These are phyloP conservation scores for Idaea aversata DNA, from an alignment of 2,888 invertebrate genomes.

Conservation along the genomic window DNA sequence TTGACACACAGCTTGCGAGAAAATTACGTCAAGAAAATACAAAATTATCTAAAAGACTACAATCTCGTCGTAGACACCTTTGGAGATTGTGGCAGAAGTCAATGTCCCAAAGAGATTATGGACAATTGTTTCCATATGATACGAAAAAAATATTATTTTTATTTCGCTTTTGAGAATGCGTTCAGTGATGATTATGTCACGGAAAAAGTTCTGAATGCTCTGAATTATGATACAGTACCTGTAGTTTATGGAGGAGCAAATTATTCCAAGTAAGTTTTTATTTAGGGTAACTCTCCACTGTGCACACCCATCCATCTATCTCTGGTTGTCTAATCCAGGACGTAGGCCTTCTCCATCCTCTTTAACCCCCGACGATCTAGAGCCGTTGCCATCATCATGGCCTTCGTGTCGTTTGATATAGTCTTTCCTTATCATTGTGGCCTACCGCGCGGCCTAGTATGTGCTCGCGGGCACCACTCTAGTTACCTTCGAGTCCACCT, in stretches of 20 bases:
- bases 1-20: conserved; percentile 50
- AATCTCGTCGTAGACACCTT: conserved; percentile 50
- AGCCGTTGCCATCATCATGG: too few species aligned
- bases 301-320: too few species aligned
- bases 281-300: background rate
- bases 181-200: conserved; percentile 65
- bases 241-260: conserved; percentile 85
- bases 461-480: too few species aligned
- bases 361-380: too few species aligned
- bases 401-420: too few species aligned
- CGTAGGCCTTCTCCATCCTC: too few species aligned
- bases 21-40: conserved; percentile 38
- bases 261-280: conserved; percentile 68
- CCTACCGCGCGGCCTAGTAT: too few species aligned
- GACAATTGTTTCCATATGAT: conserved; percentile 45
- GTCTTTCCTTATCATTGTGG: too few species aligned
- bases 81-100: conserved; percentile 50
- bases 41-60: conserved; percentile 39
- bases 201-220: conserved; percentile 59
- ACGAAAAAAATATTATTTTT: conserved; percentile 56
- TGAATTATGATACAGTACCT: conserved; percentile 82
- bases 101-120: conserved; percentile 48
- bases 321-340: too few species aligned
- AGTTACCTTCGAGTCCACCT: too few species aligned
- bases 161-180: conserved; percentile 63